Evolutionary conservation across 2,113 vertebrate genomes (phyloP), one percentile per base, ranked within the genome.

Genomic region (Hyaena hyaena): DNA sequence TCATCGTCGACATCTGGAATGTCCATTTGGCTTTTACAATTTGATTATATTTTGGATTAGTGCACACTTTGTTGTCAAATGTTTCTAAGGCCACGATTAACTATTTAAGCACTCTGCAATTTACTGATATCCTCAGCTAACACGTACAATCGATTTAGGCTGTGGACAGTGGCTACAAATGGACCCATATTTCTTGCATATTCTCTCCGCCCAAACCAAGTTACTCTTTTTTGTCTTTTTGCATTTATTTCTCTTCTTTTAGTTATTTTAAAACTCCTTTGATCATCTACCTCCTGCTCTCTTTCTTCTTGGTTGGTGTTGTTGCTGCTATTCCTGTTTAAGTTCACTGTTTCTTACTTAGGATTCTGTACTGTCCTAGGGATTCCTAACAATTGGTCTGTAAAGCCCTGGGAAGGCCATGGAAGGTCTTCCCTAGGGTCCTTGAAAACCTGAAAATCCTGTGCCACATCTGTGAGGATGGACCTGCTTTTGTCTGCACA

Each of bases 1-100:
- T 98, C 93, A 97, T 95, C 69, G 79, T 55, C 0, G 11, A 92
- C 97, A 97, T 97, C 95, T 98, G 97, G 96, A 96, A 84, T 94
- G 82, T 96, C 96, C 95, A 45, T 92, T 95, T 84, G 53, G 82
- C 69, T 63, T 92, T 96, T 84, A 68, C 39, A 73, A 33, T 85
- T 95, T 93, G 82, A 92, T 95, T 97, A 66, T 95, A 96, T 81
- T 96, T 87, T 39, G 35, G 92, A 97, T 95, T 90, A 95, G 74
- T 9, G 1, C 92, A 87, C 4, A 28, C 50, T 90, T 96, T 80
- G 55, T 96, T 96, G 87, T 96, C 65, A 68, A 83, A 80, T 95
- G 31, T 97, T 95, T 84, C 85, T 87, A 90, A 92, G 68, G 65
- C 68, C 48, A 71, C 2, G 7, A 61, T 96, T 76, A 97, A 97